Percentiles rank a stretch among this genome's conserved stretches.
These are phyloP conservation scores for Papilio dardanus DNA, from an alignment of 1,140 invertebrate genomes.

Conservation along the genomic window DNA sequence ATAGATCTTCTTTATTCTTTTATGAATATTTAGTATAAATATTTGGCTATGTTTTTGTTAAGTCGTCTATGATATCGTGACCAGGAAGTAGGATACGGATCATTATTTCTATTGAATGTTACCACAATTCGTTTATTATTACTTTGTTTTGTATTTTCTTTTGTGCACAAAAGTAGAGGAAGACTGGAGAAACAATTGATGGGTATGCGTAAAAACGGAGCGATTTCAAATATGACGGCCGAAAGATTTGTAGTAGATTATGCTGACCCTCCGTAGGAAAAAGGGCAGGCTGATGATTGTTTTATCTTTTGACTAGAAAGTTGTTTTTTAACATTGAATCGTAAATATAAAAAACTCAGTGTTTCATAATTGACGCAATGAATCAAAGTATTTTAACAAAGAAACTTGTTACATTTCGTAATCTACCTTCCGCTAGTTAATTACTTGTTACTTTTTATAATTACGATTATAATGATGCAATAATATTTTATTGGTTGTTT, in stretches of 20 bases:
- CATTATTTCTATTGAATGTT: neutral
- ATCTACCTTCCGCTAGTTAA: neutral
- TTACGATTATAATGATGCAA: neutral
- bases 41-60: slow-evolving; percentile 13
- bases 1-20: slow-evolving; percentile 15
- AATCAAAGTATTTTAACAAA: slow-evolving; percentile 2
- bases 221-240: neutral
- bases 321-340: neutral
- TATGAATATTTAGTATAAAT: slow-evolving; percentile 15
- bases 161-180: neutral
- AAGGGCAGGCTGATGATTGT: neutral
- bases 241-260: neutral
- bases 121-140: neutral
- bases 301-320: neutral
- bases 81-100: neutral
- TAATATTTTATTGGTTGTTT: neutral
- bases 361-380: slow-evolving; percentile 5
- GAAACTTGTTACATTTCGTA: slow-evolving; percentile 5
- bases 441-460: slow-evolving; percentile 3
- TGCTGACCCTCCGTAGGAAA: neutral
- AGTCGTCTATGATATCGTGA: neutral
- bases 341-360: neutral
- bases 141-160: neutral
- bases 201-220: neutral
- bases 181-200: neutral